Conservation (phyloP, 2,113 vertebrate species). For the Chaetops frenatus region DNA sequence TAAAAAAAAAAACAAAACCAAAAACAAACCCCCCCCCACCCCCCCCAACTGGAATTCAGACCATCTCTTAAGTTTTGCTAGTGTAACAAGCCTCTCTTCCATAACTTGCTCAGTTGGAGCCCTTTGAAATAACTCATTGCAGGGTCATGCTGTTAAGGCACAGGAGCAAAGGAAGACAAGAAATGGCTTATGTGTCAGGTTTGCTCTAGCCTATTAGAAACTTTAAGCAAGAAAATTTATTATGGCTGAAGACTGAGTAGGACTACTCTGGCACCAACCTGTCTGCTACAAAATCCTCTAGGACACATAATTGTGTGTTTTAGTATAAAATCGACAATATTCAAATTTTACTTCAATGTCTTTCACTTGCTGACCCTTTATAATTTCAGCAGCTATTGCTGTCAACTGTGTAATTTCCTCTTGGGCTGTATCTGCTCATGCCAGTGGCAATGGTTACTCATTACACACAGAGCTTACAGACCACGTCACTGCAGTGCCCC, state of each 20-base stretch:
- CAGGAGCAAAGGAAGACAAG: background rate
- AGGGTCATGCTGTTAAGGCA: background rate
- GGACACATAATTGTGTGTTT: constrained; percentile 52
- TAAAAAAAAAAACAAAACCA: background rate
- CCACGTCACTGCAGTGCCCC: background rate
- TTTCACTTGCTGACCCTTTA: constrained; percentile 62
- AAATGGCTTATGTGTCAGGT: background rate
- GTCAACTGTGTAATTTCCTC: constrained; percentile 75
- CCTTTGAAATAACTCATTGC: background rate
- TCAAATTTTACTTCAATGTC: constrained; percentile 59
- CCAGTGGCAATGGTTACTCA: constrained; percentile 68
- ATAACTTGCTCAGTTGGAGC: background rate
- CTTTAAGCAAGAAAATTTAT: background rate
- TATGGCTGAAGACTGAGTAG: constrained; percentile 5
- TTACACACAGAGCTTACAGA: constrained; percentile 1
- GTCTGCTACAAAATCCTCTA: constrained; percentile 53
- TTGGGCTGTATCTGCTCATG: constrained; percentile 65
- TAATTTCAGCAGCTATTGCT: constrained; percentile 69
- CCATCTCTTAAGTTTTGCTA: background rate
- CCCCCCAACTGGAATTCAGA: background rate
- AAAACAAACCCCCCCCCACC: background rate
- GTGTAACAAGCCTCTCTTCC: background rate
- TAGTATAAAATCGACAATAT: constrained; percentile 42
- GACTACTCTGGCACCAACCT: constrained; percentile 52
- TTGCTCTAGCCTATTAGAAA: background rate